A percentile compares a stretch with the other conserved stretches of the same genome.
Conservation (phyloP, 2,113 vertebrate genomes). For the Danio rerio region DNA sequence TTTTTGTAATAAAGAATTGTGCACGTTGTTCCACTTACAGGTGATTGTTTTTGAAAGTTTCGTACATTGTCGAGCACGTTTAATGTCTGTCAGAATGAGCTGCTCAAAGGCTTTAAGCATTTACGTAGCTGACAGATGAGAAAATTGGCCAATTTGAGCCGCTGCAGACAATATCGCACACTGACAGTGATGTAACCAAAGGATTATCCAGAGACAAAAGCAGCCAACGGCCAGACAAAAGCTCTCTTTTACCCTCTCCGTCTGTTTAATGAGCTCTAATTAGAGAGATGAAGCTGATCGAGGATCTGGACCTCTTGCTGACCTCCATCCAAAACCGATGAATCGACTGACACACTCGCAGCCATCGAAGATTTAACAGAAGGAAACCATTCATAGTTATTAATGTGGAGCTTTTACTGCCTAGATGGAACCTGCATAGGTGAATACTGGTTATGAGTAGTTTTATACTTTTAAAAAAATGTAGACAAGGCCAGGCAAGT, state of each 20-base stretch:
- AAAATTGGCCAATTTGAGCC: slow-evolving; percentile 71
- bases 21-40: not conserved
- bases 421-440: too few species aligned
- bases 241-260: slow-evolving; percentile 18
- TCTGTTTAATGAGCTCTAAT: slow-evolving; percentile 57
- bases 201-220: slow-evolving; percentile 54
- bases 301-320: slow-evolving; percentile 57
- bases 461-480: too few species aligned
- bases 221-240: slow-evolving; percentile 44
- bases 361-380: not conserved
- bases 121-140: slow-evolving; percentile 71
- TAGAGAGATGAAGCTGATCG: slow-evolving; percentile 46
- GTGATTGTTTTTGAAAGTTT: not conserved
- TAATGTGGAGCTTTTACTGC: too few species aligned
- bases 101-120: slow-evolving; percentile 54
- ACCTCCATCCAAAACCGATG: slow-evolving; percentile 38
- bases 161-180: slow-evolving; percentile 63
- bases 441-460: too few species aligned
- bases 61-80: not conserved
- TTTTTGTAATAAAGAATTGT: slow-evolving; percentile 53
- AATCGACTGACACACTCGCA: slow-evolving; percentile 11
- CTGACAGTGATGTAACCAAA: slow-evolving; percentile 72
- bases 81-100: slow-evolving; percentile 20
- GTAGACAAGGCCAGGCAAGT: too few species aligned
- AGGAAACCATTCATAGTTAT: too few species aligned